A percentile compares a stretch with the other conserved stretches of the same genome.
These are phyloP conservation scores for Cerceris rybyensis DNA, from an alignment of 2,888 invertebrate genomes.

Conservation along the genomic window DNA sequence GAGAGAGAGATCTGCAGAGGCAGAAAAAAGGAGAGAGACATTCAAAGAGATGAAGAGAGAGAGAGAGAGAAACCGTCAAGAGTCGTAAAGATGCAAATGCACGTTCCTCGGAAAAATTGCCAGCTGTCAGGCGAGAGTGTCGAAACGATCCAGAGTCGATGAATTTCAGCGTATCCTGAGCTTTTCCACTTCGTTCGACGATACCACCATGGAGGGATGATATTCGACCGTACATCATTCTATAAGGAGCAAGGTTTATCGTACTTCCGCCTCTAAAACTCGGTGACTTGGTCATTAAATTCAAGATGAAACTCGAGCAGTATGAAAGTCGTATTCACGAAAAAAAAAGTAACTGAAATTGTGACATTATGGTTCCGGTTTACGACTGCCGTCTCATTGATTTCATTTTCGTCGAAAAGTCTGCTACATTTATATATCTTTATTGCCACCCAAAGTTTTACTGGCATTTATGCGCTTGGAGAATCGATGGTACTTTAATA, in stretches of 20 bases:
- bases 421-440: too few species aligned
- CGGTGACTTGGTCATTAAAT: constrained; percentile 37
- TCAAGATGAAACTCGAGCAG: background rate
- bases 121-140: constrained; percentile 45
- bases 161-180: constrained; percentile 35
- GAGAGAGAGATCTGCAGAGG: background rate
- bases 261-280: constrained; percentile 22
- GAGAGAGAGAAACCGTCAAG: constrained; percentile 32
- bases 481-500: too few species aligned
- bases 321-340: background rate
- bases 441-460: too few species aligned
- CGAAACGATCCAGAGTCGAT: constrained; percentile 48
- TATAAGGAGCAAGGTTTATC: constrained; percentile 29
- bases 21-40: background rate
- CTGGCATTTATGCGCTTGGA: too few species aligned
- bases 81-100: constrained; percentile 70
- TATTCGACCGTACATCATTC: constrained; percentile 41
- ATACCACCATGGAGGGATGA: constrained; percentile 22
- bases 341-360: background rate
- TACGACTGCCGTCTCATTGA: too few species aligned
- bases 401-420: too few species aligned
- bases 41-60: background rate
- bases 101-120: constrained; percentile 59
- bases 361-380: background rate
- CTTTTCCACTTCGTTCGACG: constrained; percentile 22